Base-by-base conservation (phyloP, 2,113 vertebrate genomes). In the Panthera tigris region DNA sequence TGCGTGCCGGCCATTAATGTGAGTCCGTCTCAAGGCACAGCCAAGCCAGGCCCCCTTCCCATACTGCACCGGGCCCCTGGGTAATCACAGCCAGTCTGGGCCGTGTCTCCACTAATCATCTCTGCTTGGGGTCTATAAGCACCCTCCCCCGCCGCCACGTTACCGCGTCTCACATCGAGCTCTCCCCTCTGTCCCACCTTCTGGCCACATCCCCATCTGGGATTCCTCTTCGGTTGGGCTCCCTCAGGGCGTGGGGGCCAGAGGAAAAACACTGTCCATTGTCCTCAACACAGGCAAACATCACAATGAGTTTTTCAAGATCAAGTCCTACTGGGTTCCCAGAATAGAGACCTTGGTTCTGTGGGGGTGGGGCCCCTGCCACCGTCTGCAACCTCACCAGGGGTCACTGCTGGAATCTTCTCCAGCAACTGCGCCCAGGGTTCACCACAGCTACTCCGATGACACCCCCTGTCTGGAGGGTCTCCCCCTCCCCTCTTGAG, bases 81-180 rank as follows among this genome's bases (percentile, higher is more conserved):
- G n/a, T 27, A 10, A n/a, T 52, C 18, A 13, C 65, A 31, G 73
- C 21, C n/a, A 57, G 10, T 14, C 15, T 8, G 16, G 57, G 73
- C 27, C 1, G 5, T 4, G 10, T 13, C 21, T 27, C 66, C 48
- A 39, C 5, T 41, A 2, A 10, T 2, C 25, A 41, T 1, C n/a
- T 33, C 73, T 48, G 3, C 25, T 12, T 0, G 2, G 39, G 10
- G 52, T 65, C 41, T 76, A 71, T 33, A 57, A 36, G 66, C 45
- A 45, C 45, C 45, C 45, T 45, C 45, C 45, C 45, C 18, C 74
- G n/a, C 48, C 36, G 27, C 0, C 0, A 11, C 45, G 15, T 50
- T 68, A 76, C 65, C 2, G 3, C 18, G 39, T 39, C 68, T 45
- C 78, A 41, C 19, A 29, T 36, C 12, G 63, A 50, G 33, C 14